Percentiles rank a stretch among this genome's conserved stretches.
These are phyloP conservation scores for Cyphomyrmex costatus DNA, from an alignment of 1,140 invertebrate genomes.

Conservation along the genomic window DNA sequence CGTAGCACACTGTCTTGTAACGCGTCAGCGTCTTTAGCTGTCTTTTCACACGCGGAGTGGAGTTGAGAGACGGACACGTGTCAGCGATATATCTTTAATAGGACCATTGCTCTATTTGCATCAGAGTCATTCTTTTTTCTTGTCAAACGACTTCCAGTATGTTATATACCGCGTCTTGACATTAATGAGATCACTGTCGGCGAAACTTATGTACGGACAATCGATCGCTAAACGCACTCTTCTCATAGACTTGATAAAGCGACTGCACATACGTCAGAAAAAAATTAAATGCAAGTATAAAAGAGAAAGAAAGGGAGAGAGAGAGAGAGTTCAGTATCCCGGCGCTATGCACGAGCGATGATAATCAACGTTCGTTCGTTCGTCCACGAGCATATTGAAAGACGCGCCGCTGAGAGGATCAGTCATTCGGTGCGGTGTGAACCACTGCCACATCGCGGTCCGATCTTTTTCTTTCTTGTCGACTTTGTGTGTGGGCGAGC, in stretches of 20 bases:
- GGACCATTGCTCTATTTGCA: conserved; percentile 61
- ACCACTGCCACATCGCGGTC: conserved; percentile 69
- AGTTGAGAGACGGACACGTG: conserved; percentile 66
- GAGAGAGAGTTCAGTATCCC: conserved; percentile 74
- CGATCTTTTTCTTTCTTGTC: conserved; percentile 74
- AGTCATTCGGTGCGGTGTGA: conserved; percentile 78
- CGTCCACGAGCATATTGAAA: conserved; percentile 76
- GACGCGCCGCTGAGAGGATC: conserved; percentile 84
- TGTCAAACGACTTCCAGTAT: not conserved
- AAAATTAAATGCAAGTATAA: not conserved
- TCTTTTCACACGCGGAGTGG: conserved; percentile 48
- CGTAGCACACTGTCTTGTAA: conserved; percentile 79
- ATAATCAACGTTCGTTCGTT: conserved; percentile 81
- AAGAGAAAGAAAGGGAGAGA: conserved; percentile 58
- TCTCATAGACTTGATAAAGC: conserved; percentile 11
- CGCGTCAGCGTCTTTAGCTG: conserved; percentile 68
- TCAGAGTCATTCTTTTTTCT: not conserved
- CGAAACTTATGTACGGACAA: conserved; percentile 19
- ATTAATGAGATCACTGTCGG: conserved; percentile 14
- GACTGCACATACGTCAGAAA: not conserved
- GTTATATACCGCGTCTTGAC: not conserved
- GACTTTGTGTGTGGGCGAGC: conserved; percentile 76
- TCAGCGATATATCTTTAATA: conserved; percentile 74
- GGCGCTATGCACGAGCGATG: conserved; percentile 76
- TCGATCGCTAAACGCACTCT: conserved; percentile 12